Conservation (phyloP, 1,140 invertebrate genomes). For the Papilio polyxenes region DNA sequence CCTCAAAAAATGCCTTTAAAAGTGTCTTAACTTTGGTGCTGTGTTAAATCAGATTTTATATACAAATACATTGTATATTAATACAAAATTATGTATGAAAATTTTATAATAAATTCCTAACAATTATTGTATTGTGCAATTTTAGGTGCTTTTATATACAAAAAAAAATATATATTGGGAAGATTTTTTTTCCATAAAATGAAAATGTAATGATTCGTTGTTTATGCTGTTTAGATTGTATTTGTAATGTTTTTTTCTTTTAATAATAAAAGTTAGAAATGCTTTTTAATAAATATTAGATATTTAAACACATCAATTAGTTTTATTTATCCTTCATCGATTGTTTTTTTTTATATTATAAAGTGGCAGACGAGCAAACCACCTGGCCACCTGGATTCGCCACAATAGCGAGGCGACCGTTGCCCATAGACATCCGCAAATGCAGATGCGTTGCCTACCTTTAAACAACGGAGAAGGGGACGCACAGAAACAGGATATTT, state of each 20-base stretch:
- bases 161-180: not conserved
- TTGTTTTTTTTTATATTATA: no score
- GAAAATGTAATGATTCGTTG: not conserved
- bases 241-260: not conserved
- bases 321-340: conserved; percentile 35
- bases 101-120: not conserved
- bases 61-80: conserved; percentile 19
- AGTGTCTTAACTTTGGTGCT: conserved; percentile 8
- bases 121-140: conserved; percentile 1
- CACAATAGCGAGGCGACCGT: no score
- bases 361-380: no score
- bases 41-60: conserved; percentile 15
- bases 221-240: conserved; percentile 23
- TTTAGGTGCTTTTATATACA: not conserved
- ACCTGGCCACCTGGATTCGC: no score
- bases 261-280: conserved; percentile 24
- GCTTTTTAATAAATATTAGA: conserved; percentile 34
- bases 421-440: no score
- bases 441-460: no score
- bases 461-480: no score
- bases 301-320: conserved; percentile 30
- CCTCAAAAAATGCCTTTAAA: not conserved
- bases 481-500: no score
- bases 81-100: not conserved
- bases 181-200: not conserved